Conservation (phyloP, 2,888 invertebrate species). For the Cantharis nigra region DNA sequence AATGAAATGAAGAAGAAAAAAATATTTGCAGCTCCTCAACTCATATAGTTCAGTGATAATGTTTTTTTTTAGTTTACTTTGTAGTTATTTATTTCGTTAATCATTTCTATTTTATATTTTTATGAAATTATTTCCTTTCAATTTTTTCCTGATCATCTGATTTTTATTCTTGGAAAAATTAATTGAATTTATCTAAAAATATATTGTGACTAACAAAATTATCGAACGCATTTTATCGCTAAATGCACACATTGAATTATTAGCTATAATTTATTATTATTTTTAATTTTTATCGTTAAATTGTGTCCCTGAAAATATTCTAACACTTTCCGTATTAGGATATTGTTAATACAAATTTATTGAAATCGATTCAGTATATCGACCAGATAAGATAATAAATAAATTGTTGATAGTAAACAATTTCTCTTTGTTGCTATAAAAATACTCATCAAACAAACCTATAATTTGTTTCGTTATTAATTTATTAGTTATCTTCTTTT, state of each 20-base stretch:
- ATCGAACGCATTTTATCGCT: not conserved
- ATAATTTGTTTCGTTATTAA: not conserved
- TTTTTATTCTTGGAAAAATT: not conserved
- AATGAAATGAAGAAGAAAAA: no score
- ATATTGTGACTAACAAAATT: not conserved
- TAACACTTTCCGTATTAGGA: slow-evolving; percentile 9
- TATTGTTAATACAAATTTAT: slow-evolving; percentile 19
- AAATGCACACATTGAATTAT: not conserved
- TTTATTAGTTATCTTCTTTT: not conserved
- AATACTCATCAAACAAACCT: not conserved
- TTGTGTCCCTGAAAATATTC: not conserved
- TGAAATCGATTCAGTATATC: slow-evolving; percentile 11
- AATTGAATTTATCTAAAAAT: not conserved
- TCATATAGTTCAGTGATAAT: no score
- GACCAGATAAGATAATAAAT: slow-evolving; percentile 11
- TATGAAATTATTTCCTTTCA: no score
- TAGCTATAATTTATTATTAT: not conserved
- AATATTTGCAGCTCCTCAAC: no score
- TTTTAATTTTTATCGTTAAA: not conserved
- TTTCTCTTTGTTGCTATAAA: slow-evolving; percentile 4
- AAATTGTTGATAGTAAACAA: slow-evolving; percentile 4
- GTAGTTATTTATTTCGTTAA: no score
- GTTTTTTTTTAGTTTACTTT: no score
- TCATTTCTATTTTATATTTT: no score
- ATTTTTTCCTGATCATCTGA: not conserved